phyloP scores from a whole-genome alignment of 1,140 invertebrate genomes.

The Atta cephalotes region DNA sequence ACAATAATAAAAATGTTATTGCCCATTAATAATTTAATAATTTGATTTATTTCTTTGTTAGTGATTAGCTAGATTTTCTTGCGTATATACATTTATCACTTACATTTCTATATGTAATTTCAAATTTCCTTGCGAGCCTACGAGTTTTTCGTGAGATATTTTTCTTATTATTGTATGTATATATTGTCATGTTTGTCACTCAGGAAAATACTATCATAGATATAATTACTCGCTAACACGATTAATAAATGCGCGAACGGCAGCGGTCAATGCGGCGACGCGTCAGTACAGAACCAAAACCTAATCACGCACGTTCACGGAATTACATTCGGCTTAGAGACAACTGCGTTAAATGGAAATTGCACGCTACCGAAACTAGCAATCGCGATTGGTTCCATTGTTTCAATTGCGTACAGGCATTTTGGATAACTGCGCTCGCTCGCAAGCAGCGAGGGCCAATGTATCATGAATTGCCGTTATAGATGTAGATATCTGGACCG shows the following conservation, averaged over 20 bases:
- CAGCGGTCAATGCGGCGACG: constrained; percentile 67
- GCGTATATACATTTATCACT: too few species aligned
- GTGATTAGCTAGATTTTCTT: too few species aligned
- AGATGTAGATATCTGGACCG: constrained; percentile 57
- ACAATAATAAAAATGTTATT: neutral
- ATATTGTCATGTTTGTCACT: neutral
- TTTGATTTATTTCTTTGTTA: neutral
- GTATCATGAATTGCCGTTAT: constrained; percentile 70
- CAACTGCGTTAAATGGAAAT: constrained; percentile 82
- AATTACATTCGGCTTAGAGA: constrained; percentile 82
- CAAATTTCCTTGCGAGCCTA: neutral
- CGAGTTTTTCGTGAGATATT: neutral
- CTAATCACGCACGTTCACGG: constrained; percentile 77
- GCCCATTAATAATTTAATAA: neutral
- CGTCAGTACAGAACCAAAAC: constrained; percentile 73
- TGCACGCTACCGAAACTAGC: constrained; percentile 73
- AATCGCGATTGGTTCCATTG: constrained; percentile 81
- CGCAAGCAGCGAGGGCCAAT: constrained; percentile 32
- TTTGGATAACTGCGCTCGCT: constrained; percentile 71
- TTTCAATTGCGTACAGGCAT: constrained; percentile 78
- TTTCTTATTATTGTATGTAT: neutral
- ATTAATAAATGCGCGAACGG: constrained; percentile 68
- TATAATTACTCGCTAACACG: constrained; percentile 55
- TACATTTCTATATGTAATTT: neutral
- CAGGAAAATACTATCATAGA: constrained; percentile 31